These are phyloP conservation scores for Didymodactylos carnosus DNA, from an alignment of 2,888 invertebrate species.

Conservation along the genomic window DNA sequence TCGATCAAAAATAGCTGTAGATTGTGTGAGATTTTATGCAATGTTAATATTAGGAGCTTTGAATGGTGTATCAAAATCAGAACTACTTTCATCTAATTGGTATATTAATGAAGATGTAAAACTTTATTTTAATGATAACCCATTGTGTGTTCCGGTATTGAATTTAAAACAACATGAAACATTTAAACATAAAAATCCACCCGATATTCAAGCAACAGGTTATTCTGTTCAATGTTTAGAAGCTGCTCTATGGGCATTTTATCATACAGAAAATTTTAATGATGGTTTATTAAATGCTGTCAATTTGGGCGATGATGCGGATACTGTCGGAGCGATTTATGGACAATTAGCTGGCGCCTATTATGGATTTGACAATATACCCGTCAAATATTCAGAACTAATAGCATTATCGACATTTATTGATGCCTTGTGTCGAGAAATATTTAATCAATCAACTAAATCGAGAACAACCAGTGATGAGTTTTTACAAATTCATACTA, in stretches of 20 bases:
- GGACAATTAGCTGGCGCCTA: not conserved
- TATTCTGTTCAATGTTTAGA: not conserved
- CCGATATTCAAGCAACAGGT: not conserved
- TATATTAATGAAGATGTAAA: too few species aligned
- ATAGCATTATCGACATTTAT: too few species aligned
- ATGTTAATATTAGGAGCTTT: not conserved
- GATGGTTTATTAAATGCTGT: not conserved
- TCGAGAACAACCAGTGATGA: too few species aligned
- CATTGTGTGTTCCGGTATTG: not conserved
- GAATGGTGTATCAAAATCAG: not conserved
- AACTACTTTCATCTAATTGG: not conserved
- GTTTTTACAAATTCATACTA: too few species aligned
- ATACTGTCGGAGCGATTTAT: not conserved
- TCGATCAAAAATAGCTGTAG: not conserved
- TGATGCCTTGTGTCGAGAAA: too few species aligned
- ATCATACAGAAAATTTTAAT: not conserved
- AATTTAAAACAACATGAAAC: not conserved
- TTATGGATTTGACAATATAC: not conserved
- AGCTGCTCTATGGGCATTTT: not conserved
- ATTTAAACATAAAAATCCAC: not conserved
- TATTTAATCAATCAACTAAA: too few species aligned
- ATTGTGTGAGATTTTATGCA: not conserved
- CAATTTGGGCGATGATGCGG: not conserved
- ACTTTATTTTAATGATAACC: not conserved
- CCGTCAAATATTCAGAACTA: too few species aligned